phyloP scores from a whole-genome alignment of 1,140 invertebrate genomes.

The Aporrectodea caliginosa region DNA sequence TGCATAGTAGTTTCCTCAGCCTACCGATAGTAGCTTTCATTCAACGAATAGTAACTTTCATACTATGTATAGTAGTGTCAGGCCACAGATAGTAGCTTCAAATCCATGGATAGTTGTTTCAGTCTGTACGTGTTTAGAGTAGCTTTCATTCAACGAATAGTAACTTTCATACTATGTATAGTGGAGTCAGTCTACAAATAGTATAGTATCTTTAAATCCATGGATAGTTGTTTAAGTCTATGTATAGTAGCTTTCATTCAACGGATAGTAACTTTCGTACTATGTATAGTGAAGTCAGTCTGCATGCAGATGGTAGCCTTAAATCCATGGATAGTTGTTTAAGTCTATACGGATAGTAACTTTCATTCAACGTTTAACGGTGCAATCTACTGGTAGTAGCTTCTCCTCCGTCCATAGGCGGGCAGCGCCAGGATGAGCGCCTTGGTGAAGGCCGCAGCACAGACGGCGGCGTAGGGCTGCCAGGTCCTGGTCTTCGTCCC shows the following conservation, averaged over 20 bases:
- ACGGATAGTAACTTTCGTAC: not conserved
- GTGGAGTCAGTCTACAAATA: no score
- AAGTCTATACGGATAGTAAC: no score
- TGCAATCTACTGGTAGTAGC: not conserved
- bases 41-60: no score
- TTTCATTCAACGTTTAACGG: no score
- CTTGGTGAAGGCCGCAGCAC: slow-evolving; percentile 87
- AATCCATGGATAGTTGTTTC: no score
- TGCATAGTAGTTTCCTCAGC: no score
- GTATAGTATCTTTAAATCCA: not conserved
- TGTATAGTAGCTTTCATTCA: not conserved
- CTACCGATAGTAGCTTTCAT: no score
- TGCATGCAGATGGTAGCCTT: not conserved
- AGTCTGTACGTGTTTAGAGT: no score
- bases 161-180: no score
- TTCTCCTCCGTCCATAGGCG: not conserved
- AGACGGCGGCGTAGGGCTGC: slow-evolving; percentile 86
- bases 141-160: no score
- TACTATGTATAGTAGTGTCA: no score
- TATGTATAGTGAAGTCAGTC: not conserved
- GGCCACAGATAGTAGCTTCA: no score
- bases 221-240: not conserved
- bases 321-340: not conserved
- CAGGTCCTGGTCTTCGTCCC: slow-evolving; percentile 64
- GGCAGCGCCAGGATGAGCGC: slow-evolving; percentile 63